Base-by-base conservation (phyloP, 2,113 vertebrate species). In the Poecilia latipinna region DNA sequence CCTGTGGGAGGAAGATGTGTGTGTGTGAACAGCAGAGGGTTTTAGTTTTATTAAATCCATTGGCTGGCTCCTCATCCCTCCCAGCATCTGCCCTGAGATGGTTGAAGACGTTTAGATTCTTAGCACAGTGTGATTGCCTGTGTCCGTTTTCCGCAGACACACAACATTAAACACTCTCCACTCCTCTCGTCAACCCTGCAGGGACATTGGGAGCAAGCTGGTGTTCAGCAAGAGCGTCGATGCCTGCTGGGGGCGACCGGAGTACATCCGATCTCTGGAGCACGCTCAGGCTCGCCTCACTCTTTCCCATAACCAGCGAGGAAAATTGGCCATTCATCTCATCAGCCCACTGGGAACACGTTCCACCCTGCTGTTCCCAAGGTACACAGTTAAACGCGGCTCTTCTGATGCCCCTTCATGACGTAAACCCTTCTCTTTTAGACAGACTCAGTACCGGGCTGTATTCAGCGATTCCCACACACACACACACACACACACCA, bases 301-400 rank as follows among this genome's bases (percentile, higher is more conserved):
- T 0, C 91, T 99, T 74, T 97, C 97, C 82, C 97, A 98, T 91
- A 98, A 95, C 87, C 96, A 96, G 37, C 94, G 98, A 0, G 98
- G 98, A 3, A 97, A 98, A 92, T 82, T 99, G 92, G 97, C 96
- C 88, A 96, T 99, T 90, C 94, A 97, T 91, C 95, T 99, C 15
- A 86, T 96, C 90, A 99, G 97, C 89, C 98, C 98, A 13, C 94
- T 96, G 94, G 97, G 97, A 78, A 99, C 98, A 28, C 96, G 95
- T 29, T 98, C 97, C 85, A 97, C 96, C 64, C 93, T 99, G 61
- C 94, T 99, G 91, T 96, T 96, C 0, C 93, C 96, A 86, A 97
- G 97, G 97, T 98, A 83, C 77, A 74, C 79, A 51, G 66, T 26
- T 42, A 88, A 82, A 85, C 57, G 76, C 68, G 65, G 37, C 64